Base-by-base conservation (phyloP, 64 coral and sea anemone genomes). In the Anthopleura sola region DNA sequence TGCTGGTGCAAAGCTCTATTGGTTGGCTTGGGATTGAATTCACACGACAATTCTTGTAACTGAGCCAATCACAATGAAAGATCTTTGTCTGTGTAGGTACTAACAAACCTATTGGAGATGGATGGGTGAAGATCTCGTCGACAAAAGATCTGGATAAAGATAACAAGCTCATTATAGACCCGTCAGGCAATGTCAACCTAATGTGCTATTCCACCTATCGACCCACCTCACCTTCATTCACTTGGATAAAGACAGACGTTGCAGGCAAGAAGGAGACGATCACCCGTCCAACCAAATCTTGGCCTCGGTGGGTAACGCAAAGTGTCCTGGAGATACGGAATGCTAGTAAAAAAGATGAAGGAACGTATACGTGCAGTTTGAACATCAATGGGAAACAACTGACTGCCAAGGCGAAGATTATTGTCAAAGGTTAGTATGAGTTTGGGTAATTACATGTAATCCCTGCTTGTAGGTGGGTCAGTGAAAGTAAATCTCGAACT, bases 321-420 rank as follows among this genome's bases (percentile, higher is more conserved):
- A 80, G 62, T 75, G 80, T 83, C 33, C 62, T 89, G 62, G 60
- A 89, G 36, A 71, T 89, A 49, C 50, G 87, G 46, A 75, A 89
- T 76, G 87, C 80, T 14, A 89, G 36, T 17, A 49, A 50, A 21
- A 34, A 75, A 14, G 87, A 89, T 23, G 78, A 74, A 5, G 87
- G 87, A 1, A 89, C 40, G 34, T 89, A 89, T 46, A 82, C 44
- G 55, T 89, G 87, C 29, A 53, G 86, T 15, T 53, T 78, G 39
- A 23, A 89, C 6, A 31, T 75, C 68, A 18, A 28, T 50, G 58
- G 36, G 17, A 39, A 31, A 55, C 38, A 39, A 17, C 1, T 39
- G 19, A 54, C 40, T 83, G 37, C 47, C 80, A 48, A 10, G 10
- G 80, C 24, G 19, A 55, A 51, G 34, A 46, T 83, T 55, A 10